Conservation (phyloP, 2,797 vertebrate genomes). For the Columba guinea region DNA sequence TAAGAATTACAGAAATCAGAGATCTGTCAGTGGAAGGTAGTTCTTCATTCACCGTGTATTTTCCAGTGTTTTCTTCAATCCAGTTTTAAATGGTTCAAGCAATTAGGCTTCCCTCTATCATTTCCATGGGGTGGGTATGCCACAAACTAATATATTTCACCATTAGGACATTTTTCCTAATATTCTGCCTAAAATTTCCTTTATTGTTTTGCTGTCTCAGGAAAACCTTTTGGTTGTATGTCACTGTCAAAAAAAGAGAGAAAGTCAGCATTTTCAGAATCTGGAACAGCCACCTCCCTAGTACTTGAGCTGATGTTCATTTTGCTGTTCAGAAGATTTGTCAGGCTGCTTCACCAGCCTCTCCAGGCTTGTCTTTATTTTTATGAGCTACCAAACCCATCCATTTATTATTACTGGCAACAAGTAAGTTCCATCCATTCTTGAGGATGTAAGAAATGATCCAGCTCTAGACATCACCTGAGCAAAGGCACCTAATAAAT, state of each 20-base stretch:
- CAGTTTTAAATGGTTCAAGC: background rate
- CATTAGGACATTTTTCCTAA: background rate
- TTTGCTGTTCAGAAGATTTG: slow-evolving; percentile 21
- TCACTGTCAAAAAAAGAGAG: slow-evolving; percentile 26
- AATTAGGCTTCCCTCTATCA: background rate
- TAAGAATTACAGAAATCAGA: background rate
- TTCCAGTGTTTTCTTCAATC: background rate
- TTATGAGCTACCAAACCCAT: slow-evolving; percentile 47
- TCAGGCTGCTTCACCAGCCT: slow-evolving; percentile 36
- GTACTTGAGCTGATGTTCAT: background rate
- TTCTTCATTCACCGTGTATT: slow-evolving; percentile 1
- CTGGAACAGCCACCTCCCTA: background rate
- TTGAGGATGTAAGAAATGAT: slow-evolving; percentile 7
- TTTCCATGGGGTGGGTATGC: background rate
- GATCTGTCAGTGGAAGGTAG: background rate
- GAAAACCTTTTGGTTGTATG: background rate
- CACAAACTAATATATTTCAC: background rate
- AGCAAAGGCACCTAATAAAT: slow-evolving; percentile 59
- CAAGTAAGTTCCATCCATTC: slow-evolving; percentile 4
- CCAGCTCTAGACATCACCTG: slow-evolving; percentile 2
- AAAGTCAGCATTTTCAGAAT: background rate
- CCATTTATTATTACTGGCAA: slow-evolving; percentile 23
- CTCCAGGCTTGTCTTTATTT: background rate
- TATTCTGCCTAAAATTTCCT: background rate
- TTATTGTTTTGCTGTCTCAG: slow-evolving; percentile 6